Conservation (phyloP, 2,888 invertebrate species). For the Furcula furcula region DNA sequence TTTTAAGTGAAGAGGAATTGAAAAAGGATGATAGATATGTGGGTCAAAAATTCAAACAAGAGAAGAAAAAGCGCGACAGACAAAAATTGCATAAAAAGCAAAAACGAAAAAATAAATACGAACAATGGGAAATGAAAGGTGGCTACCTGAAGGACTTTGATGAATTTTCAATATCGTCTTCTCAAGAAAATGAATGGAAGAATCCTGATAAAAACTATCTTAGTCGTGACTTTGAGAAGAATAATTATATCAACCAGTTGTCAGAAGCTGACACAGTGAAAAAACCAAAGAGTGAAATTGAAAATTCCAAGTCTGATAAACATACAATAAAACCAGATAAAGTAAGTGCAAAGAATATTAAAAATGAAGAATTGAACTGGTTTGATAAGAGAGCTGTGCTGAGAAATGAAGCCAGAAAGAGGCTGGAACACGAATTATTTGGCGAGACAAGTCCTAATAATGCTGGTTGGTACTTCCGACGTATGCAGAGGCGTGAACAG, state of each 20-base stretch:
- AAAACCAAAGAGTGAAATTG: slow-evolving; percentile 16
- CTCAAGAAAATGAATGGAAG: slow-evolving; percentile 46
- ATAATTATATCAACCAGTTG: slow-evolving; percentile 36
- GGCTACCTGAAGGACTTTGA: slow-evolving; percentile 68
- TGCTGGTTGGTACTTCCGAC: slow-evolving; percentile 73
- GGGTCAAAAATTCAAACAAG: slow-evolving; percentile 51
- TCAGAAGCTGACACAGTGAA: slow-evolving; percentile 27
- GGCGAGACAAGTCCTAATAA: slow-evolving; percentile 54
- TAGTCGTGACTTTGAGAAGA: slow-evolving; percentile 35
- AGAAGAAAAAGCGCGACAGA: slow-evolving; percentile 60
- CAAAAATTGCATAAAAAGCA: slow-evolving; percentile 65
- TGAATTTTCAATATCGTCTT: slow-evolving; percentile 48
- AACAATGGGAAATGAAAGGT: slow-evolving; percentile 73
- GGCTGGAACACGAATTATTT: slow-evolving; percentile 58
- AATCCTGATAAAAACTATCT: slow-evolving; percentile 37
- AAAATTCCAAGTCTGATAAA: slow-evolving; percentile 14
- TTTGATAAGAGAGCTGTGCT: slow-evolving; percentile 58
- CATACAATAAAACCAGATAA: slow-evolving; percentile 17
- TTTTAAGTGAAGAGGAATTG: slow-evolving; percentile 58
- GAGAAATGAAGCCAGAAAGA: slow-evolving; percentile 62
- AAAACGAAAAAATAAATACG: slow-evolving; percentile 68
- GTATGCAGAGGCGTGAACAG: slow-evolving; percentile 71
- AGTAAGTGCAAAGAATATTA: slow-evolving; percentile 22
- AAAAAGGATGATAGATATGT: slow-evolving; percentile 67
- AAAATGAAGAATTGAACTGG: slow-evolving; percentile 50